These are phyloP conservation scores for Heliconius nattereri DNA, from an alignment of 1,140 invertebrate species.

Conservation along the genomic window DNA sequence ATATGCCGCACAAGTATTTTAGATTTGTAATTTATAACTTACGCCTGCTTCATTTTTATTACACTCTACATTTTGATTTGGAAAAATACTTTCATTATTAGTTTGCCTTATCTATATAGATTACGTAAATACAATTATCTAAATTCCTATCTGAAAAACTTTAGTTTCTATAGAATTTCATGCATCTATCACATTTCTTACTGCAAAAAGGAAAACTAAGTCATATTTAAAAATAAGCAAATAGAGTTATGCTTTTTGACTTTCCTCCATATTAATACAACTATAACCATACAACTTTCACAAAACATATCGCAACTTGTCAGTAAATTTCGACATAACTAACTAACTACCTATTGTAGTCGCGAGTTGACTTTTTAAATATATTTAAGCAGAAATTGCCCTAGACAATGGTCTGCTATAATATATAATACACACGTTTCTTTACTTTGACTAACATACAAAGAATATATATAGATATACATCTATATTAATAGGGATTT, in stretches of 20 bases:
- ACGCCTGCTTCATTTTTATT: no score
- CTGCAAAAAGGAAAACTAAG: no score
- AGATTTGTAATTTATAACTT: no score
- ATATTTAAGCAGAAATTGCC: neutral
- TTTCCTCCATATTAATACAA: neutral
- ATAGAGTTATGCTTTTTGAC: neutral
- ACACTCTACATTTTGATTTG: no score
- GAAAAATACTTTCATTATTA: no score
- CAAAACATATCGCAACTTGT: neutral
- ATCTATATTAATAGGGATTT: neutral
- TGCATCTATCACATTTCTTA: no score
- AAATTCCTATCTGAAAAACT: no score
- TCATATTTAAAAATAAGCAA: no score
- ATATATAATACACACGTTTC: slow-evolving; percentile 10
- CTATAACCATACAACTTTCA: neutral
- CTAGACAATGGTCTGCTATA: neutral
- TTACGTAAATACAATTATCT: no score
- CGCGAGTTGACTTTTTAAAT: slow-evolving; percentile 9
- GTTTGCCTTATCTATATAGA: no score
- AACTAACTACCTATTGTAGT: neutral
- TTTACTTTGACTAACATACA: neutral
- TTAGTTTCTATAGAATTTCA: no score
- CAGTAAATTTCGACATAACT: neutral
- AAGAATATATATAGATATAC: neutral
- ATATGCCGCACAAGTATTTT: no score